A percentile compares a stretch with the other conserved stretches of the same genome.
Evolutionary conservation across 2,888 invertebrate genomes (phyloP).

Genomic region (Melieria picta): DNA sequence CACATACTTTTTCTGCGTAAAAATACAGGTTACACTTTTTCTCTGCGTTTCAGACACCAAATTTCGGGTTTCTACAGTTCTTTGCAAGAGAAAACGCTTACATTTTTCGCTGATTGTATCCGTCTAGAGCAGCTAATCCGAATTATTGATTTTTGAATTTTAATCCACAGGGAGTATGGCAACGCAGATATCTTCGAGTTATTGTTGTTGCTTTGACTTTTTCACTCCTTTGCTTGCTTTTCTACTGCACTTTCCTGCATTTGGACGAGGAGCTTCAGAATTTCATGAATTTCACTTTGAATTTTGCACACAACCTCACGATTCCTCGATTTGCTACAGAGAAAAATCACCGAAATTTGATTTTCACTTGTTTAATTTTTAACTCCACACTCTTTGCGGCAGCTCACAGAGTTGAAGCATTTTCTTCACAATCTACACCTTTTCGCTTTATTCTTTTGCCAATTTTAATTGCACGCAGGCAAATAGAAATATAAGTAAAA

Average conservation of each 20-base stretch:
- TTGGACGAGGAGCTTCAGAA: too few species aligned
- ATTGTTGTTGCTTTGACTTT: background rate
- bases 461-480: background rate
- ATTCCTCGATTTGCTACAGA: too few species aligned
- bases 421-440: background rate
- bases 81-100: constrained; percentile 24
- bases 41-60: background rate
- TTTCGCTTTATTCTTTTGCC: constrained; percentile 17
- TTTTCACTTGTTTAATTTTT: too few species aligned
- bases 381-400: too few species aligned
- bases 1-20: background rate
- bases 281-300: too few species aligned
- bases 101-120: constrained; percentile 37
- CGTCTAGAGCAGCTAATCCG: constrained; percentile 56
- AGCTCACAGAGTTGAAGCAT: too few species aligned
- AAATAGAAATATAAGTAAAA: constrained; percentile 27
- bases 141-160: constrained; percentile 59
- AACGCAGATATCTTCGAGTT: background rate
- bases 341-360: too few species aligned
- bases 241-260: background rate
- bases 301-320: too few species aligned
- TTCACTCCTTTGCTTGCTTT: background rate
- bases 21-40: background rate
- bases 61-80: constrained; percentile 33
- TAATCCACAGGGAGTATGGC: constrained; percentile 18